These are phyloP conservation scores for Axinella damicornis DNA, from an alignment of 37 sponge, comb jelly and placozoan species.

Conservation along the genomic window DNA sequence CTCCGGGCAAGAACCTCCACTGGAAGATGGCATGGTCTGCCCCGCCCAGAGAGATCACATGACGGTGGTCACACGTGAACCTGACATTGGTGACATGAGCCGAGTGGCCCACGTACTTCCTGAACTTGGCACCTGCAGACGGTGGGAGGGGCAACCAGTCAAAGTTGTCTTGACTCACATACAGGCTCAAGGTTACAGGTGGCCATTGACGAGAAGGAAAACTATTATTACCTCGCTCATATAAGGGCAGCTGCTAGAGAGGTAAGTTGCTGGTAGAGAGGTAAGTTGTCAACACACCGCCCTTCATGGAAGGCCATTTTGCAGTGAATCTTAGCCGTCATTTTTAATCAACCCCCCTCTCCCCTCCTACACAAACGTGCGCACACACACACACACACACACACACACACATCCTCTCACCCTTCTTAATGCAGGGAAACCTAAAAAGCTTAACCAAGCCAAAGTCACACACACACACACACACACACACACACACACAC, in stretches of 20 bases:
- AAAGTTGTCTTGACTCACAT: too few species aligned
- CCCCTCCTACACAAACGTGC: constrained; percentile 18
- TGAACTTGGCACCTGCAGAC: constrained; percentile 87
- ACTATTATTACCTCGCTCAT: too few species aligned
- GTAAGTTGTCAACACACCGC: too few species aligned
- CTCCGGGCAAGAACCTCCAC: constrained; percentile 84
- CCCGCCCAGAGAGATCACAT: constrained; percentile 92
- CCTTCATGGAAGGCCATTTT: too few species aligned
- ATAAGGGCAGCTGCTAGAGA: too few species aligned
- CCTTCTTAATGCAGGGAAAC: constrained; percentile 91
- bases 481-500: constrained; percentile 12
- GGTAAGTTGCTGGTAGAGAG: too few species aligned
- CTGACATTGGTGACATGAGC: constrained; percentile 99
- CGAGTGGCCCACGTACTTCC: constrained; percentile 94
- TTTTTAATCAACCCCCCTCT: not conserved
- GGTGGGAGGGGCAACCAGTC: not conserved
- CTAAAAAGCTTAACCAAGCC: constrained; percentile 96
- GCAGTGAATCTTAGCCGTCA: too few species aligned
- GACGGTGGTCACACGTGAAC: constrained; percentile 74
- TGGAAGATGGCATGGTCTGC: constrained; percentile 96
- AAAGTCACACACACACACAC: constrained; percentile 97
- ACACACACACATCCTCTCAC: constrained; percentile 45
- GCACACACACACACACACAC: constrained; percentile 16
- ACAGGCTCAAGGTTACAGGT: too few species aligned
- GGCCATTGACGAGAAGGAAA: too few species aligned